Percentiles rank a stretch among this genome's conserved stretches.
phyloP scores from a whole-genome alignment of 2,888 invertebrate species.

The Tenthredo amoena region DNA sequence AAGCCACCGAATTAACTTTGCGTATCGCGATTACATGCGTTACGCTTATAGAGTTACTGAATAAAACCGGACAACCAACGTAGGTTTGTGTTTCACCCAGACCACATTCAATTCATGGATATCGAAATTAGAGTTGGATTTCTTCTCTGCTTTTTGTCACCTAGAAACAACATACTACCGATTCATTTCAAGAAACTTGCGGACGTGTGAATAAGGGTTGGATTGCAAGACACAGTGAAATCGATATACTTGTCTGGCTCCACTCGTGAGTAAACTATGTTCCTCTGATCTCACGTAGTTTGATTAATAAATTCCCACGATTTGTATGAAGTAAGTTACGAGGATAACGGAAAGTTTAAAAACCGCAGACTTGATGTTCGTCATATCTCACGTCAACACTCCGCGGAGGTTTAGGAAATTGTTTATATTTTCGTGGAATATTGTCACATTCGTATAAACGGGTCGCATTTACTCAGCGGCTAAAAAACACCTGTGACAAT shows the following conservation, averaged over 20 bases:
- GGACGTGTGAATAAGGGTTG: not conserved
- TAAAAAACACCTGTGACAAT: not conserved
- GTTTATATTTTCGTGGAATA: not conserved
- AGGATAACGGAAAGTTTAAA: not conserved
- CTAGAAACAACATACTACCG: not conserved
- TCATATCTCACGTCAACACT: not conserved
- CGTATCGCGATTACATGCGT: not conserved
- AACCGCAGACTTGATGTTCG: not conserved
- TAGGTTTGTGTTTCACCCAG: slow-evolving; percentile 30
- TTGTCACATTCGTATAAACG: not conserved
- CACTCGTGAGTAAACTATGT: not conserved
- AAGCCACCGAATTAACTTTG: not conserved
- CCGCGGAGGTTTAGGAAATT: not conserved
- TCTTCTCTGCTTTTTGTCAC: not conserved
- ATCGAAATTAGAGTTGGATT: slow-evolving; percentile 40
- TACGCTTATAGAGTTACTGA: not conserved
- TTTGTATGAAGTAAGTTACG: not conserved
- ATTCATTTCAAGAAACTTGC: not conserved
- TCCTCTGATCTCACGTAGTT: not conserved
- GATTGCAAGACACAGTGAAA: slow-evolving; percentile 20
- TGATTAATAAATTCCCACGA: not conserved
- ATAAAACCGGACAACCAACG: not conserved
- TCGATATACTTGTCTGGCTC: slow-evolving; percentile 22
- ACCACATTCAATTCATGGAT: slow-evolving; percentile 39
- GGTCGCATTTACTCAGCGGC: not conserved